Evolutionary conservation across 2,113 vertebrate genomes (phyloP).

Genomic region (Charina bottae): DNA sequence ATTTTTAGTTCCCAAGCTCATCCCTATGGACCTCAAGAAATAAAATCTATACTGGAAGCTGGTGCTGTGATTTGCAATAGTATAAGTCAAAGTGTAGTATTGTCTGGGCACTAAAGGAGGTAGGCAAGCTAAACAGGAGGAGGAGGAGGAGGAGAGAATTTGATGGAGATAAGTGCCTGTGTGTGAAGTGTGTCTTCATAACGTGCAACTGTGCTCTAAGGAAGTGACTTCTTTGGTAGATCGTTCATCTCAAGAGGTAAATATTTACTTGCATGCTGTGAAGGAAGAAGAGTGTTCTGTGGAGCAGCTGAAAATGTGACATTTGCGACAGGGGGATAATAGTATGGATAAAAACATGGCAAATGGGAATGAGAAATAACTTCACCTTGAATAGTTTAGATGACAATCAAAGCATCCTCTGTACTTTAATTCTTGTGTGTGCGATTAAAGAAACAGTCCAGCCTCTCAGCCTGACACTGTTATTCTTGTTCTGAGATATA

Average conservation of each 20-base stretch:
- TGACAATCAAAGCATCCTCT: neutral
- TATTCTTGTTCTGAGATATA: slow-evolving; percentile 8
- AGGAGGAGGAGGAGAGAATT: neutral
- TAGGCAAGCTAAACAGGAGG: neutral
- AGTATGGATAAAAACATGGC: neutral
- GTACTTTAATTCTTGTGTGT: neutral
- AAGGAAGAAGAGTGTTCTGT: neutral
- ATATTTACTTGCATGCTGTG: neutral
- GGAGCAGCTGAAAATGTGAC: neutral
- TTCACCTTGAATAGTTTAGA: slow-evolving; percentile 29
- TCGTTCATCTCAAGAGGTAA: neutral
- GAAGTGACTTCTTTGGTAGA: neutral
- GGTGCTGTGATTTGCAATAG: neutral
- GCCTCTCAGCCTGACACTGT: slow-evolving; percentile 19
- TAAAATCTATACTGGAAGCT: neutral
- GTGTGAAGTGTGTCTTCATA: neutral
- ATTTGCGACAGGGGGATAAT: slow-evolving; percentile 2
- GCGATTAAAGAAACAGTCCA: slow-evolving; percentile 9
- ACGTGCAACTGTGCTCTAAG: neutral
- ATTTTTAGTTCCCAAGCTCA: neutral
- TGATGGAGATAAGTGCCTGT: neutral
- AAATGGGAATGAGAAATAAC: neutral
- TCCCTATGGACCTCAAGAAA: neutral
- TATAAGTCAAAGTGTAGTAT: neutral
- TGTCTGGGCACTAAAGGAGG: neutral